A percentile compares a stretch with the other conserved stretches of the same genome.
phyloP scores from a whole-genome alignment of 2,797 vertebrate genomes.

The Karalla daura region DNA sequence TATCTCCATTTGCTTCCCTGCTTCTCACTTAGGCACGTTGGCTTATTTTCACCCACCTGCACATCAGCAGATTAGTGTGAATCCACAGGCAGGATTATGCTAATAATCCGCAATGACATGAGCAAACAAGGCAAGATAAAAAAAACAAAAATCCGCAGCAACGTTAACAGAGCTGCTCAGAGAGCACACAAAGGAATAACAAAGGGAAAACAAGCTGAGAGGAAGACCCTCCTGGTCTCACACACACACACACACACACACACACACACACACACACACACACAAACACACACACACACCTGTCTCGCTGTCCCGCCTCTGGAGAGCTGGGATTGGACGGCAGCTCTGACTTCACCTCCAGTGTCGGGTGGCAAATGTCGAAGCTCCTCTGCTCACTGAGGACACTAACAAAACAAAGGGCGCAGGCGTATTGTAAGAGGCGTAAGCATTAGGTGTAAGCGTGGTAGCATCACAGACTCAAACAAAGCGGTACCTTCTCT shows the following conservation, averaged over 20 bases:
- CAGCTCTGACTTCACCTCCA: constrained; percentile 90
- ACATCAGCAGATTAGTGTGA: too few species aligned
- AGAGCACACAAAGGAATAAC: background rate
- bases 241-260: background rate
- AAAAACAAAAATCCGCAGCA: background rate
- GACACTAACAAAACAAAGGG: constrained; percentile 66
- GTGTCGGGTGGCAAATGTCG: constrained; percentile 86
- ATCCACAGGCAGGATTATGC: too few species aligned
- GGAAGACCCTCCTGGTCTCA: background rate
- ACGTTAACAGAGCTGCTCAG: background rate
- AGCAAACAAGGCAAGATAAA: background rate
- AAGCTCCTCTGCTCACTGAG: constrained; percentile 87
- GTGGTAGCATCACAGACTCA: background rate
- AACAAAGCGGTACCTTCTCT: constrained; percentile 80
- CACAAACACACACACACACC: constrained; percentile 76
- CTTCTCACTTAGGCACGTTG: too few species aligned
- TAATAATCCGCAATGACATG: too few species aligned
- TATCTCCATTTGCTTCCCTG: background rate
- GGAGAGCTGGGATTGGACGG: constrained; percentile 94
- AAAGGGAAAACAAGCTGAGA: background rate
- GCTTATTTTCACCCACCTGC: too few species aligned
- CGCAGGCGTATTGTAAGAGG: background rate
- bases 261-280: background rate
- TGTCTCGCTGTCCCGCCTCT: constrained; percentile 91
- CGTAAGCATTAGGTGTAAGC: too few species aligned